Evolutionary conservation across 2,888 invertebrate genomes (phyloP).

Genomic region (Tricholauxania praeusta): DNA sequence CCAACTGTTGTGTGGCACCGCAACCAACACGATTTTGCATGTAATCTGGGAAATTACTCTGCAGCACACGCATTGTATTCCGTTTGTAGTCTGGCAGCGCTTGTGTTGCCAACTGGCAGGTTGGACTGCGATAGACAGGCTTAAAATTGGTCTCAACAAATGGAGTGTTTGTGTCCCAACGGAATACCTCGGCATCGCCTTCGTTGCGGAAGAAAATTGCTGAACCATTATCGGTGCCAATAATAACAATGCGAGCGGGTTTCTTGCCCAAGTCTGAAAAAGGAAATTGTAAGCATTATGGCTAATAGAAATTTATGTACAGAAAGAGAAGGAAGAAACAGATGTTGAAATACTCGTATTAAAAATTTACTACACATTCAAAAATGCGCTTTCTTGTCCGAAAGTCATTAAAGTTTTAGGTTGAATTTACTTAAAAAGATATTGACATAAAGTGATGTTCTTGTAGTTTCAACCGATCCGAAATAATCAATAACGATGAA

Average conservation of each 20-base stretch:
- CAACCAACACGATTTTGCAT: slow-evolving; percentile 74
- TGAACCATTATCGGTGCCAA: slow-evolving; percentile 75
- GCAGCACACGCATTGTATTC: slow-evolving; percentile 72
- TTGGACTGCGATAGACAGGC: slow-evolving; percentile 70
- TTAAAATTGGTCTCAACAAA: slow-evolving; percentile 69
- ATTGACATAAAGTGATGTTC: too few relatives aligned
- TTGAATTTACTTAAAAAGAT: too few relatives aligned
- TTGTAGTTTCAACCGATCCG: too few relatives aligned
- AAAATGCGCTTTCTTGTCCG: neutral
- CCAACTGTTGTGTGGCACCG: slow-evolving; percentile 72
- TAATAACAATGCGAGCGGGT: slow-evolving; percentile 71
- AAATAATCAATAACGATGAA: too few relatives aligned
- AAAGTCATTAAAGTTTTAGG: neutral
- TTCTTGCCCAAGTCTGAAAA: slow-evolving; percentile 71
- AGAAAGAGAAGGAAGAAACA: neutral
- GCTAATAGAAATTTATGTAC: neutral
- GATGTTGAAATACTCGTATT: neutral
- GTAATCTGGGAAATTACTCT: slow-evolving; percentile 76
- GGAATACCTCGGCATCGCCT: slow-evolving; percentile 71
- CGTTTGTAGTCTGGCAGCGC: slow-evolving; percentile 72
- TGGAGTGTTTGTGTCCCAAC: slow-evolving; percentile 71
- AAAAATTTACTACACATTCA: too few relatives aligned
- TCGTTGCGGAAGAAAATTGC: slow-evolving; percentile 74
- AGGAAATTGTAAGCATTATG: neutral
- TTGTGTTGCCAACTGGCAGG: slow-evolving; percentile 72